Conservation (phyloP, 2,797 vertebrate species). For the Sciurus vulgaris region DNA sequence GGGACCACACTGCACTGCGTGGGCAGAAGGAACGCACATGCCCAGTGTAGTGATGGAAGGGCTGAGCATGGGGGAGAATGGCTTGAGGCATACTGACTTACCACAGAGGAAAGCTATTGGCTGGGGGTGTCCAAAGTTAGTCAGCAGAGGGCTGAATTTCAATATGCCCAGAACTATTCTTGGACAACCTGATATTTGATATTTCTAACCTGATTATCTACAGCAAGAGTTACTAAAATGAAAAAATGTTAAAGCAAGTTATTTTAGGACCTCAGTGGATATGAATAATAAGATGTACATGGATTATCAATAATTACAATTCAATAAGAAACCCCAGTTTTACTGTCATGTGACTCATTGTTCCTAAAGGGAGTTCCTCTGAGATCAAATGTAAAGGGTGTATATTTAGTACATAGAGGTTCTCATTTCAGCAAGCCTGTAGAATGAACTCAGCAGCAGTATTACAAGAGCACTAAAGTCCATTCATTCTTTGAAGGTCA, state of each 20-base stretch:
- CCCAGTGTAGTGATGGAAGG: background rate
- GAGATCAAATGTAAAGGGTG: background rate
- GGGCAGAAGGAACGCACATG: background rate
- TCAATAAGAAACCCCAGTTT: constrained; percentile 33
- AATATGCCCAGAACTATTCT: background rate
- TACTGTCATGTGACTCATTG: background rate
- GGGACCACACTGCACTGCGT: background rate
- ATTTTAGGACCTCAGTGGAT: background rate
- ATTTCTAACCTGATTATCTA: constrained; percentile 27
- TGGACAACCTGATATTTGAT: background rate
- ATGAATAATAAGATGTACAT: background rate
- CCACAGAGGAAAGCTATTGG: background rate
- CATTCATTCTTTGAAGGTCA: constrained; percentile 10
- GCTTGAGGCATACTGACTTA: background rate
- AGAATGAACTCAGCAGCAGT: background rate
- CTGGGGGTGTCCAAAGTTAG: background rate
- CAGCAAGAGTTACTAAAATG: constrained; percentile 27
- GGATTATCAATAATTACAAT: constrained; percentile 31
- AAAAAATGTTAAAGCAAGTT: constrained; percentile 27
- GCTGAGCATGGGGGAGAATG: background rate
- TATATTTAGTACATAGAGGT: background rate
- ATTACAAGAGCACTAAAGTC: background rate
- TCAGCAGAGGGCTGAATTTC: background rate
- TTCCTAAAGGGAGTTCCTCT: background rate
- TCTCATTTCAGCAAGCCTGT: constrained; percentile 18